Conservation (phyloP, 2,797 vertebrate species). For the Molothrus ater region DNA sequence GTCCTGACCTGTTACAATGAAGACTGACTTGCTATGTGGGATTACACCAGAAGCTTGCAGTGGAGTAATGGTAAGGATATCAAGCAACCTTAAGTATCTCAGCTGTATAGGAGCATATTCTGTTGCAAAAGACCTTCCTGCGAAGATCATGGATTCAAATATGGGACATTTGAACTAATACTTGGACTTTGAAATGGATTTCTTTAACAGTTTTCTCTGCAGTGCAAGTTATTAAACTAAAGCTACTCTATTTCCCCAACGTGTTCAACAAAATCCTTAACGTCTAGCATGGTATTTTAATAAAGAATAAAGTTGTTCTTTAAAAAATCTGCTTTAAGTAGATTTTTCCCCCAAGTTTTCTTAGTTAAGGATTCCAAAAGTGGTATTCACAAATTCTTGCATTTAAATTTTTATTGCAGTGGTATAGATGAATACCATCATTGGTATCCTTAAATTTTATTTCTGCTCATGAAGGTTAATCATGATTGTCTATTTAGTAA, state of each 20-base stretch:
- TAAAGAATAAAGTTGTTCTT: conserved; percentile 82
- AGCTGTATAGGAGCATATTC: conserved; percentile 91
- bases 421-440: conserved; percentile 77
- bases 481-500: conserved; percentile 85
- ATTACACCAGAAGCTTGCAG: conserved; percentile 90
- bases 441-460: conserved; percentile 82
- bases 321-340: conserved; percentile 84
- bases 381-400: conserved; percentile 80
- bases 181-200: conserved; percentile 87
- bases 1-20: conserved; percentile 95
- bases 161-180: conserved; percentile 86
- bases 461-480: conserved; percentile 86
- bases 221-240: conserved; percentile 88
- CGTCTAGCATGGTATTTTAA: conserved; percentile 84
- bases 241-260: conserved; percentile 84
- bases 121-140: conserved; percentile 85
- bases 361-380: conserved; percentile 81
- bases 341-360: conserved; percentile 78
- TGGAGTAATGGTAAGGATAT: conserved; percentile 95
- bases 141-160: conserved; percentile 87
- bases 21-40: conserved; percentile 92
- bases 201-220: conserved; percentile 88
- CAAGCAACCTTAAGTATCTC: conserved; percentile 88
- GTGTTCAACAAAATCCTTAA: conserved; percentile 84
- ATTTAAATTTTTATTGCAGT: conserved; percentile 79